Evolutionary conservation across 2,888 invertebrate species (phyloP).

Genomic region (Ceriagrion tenellum): DNA sequence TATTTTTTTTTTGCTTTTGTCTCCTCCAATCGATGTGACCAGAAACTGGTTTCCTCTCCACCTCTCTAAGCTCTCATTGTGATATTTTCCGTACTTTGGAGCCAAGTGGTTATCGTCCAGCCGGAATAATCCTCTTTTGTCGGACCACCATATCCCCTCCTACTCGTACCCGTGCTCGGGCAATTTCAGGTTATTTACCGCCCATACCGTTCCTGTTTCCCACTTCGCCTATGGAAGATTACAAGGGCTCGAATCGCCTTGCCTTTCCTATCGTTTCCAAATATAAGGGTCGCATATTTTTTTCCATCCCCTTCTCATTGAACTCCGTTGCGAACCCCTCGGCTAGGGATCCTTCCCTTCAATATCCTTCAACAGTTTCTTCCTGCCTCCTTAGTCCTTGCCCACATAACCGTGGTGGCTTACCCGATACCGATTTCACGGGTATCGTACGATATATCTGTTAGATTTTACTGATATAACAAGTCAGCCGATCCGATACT

Average conservation of each 20-base stretch:
- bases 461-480: too few relatives aligned
- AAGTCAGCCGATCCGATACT: too few relatives aligned
- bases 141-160: not conserved
- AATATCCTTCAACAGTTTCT: not conserved
- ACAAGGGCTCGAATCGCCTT: not conserved
- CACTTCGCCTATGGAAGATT: not conserved
- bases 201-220: not conserved
- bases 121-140: not conserved
- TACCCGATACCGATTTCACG: too few relatives aligned
- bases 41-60: not conserved
- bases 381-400: not conserved
- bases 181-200: constrained; percentile 5
- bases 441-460: too few relatives aligned
- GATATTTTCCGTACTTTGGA: not conserved
- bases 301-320: not conserved
- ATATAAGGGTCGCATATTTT: not conserved
- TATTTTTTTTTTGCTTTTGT: not conserved
- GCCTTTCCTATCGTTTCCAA: not conserved
- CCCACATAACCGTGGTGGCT: not conserved
- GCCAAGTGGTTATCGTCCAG: not conserved
- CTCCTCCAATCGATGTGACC: not conserved
- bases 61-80: not conserved
- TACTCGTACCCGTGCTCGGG: not conserved
- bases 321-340: not conserved
- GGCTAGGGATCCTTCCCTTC: not conserved